A percentile compares a stretch with the other conserved stretches of the same genome.
Evolutionary conservation across 2,113 vertebrate species (phyloP).

Genomic region (Haemorhous mexicanus): DNA sequence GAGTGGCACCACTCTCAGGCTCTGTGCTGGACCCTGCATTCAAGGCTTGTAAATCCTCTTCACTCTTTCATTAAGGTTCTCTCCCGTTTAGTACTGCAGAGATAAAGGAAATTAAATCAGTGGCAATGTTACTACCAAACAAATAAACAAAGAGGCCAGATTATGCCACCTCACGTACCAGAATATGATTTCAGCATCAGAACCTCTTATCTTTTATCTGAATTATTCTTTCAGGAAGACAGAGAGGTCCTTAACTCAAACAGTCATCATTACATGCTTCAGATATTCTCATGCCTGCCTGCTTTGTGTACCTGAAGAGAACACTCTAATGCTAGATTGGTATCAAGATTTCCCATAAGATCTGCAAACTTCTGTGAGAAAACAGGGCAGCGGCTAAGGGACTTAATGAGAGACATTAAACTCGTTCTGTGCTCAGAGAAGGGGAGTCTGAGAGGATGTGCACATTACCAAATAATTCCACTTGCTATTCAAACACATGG

Average conservation of each 20-base stretch:
- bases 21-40: background rate
- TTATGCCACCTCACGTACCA: background rate
- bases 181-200: background rate
- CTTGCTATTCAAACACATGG: background rate
- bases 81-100: background rate
- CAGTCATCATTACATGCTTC: conserved; percentile 1
- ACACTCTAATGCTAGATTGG: background rate
- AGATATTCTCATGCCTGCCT: conserved; percentile 38
- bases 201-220: background rate
- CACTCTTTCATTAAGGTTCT: background rate
- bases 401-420: conserved; percentile 43
- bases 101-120: background rate
- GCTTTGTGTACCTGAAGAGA: conserved; percentile 51
- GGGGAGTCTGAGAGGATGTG: conserved; percentile 20
- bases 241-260: background rate
- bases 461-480: conserved; percentile 51
- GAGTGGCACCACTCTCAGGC: background rate
- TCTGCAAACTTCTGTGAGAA: conserved; percentile 50
- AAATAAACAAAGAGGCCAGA: background rate
- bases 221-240: conserved; percentile 30
- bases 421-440: conserved; percentile 42
- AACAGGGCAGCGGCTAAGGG: conserved; percentile 44
- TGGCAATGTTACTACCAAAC: background rate
- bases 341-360: conserved; percentile 62
- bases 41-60: background rate